These are phyloP conservation scores for Syrphus vitripennis DNA, from an alignment of 2,888 invertebrate genomes.

Conservation along the genomic window DNA sequence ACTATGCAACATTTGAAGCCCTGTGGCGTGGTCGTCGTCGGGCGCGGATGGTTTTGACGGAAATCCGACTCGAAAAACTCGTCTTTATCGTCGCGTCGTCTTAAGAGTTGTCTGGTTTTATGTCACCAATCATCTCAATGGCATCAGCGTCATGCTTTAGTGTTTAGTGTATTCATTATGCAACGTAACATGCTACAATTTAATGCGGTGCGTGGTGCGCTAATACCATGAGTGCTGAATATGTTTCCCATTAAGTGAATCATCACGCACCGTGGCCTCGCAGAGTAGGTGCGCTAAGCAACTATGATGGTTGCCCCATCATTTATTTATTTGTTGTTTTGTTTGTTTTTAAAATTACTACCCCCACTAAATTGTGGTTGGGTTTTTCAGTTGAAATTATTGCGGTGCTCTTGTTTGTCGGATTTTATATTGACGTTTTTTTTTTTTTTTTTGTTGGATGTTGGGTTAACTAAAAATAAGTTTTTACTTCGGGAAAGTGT, in stretches of 20 bases:
- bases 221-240: conserved; percentile 14
- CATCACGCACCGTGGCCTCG: conserved; percentile 20
- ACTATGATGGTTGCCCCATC: neutral
- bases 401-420: neutral
- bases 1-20: neutral
- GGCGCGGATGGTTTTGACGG: neutral
- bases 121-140: conserved; percentile 20
- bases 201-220: conserved; percentile 41
- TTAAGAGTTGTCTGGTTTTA: conserved; percentile 4
- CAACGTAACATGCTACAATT: conserved; percentile 23
- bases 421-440: neutral
- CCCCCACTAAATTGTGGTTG: neutral
- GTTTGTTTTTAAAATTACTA: conserved; percentile 3
- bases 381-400: neutral
- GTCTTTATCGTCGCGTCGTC: too few relatives aligned
- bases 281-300: too few relatives aligned
- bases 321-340: neutral
- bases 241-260: conserved; percentile 43
- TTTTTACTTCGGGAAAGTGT: conserved; percentile 46
- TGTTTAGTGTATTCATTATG: neutral
- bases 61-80: neutral
- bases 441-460: too few relatives aligned
- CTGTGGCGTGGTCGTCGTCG: neutral
- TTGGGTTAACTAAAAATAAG: neutral
- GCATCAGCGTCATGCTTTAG: neutral